phyloP scores from a whole-genome alignment of 2,797 vertebrate genomes.

The Tarsius wallacei region DNA sequence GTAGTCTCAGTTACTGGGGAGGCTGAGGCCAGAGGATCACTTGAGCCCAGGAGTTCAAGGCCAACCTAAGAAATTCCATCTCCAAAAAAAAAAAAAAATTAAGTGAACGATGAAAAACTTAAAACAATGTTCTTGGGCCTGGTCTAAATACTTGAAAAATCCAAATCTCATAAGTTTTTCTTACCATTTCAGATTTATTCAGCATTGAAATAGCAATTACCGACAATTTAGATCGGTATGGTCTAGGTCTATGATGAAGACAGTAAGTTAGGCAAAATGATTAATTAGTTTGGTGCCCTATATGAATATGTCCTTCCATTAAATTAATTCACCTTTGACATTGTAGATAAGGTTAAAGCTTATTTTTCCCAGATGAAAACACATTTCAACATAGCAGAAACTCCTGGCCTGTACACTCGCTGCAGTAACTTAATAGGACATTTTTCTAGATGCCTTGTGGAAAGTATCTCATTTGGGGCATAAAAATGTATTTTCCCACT shows the following conservation, averaged over 20 bases:
- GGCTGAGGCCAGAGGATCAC: too few species aligned
- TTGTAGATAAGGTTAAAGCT: neutral
- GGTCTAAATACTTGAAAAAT: neutral
- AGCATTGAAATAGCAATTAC: neutral
- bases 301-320: neutral
- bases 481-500: too few species aligned
- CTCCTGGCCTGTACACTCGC: neutral
- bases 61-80: neutral
- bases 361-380: neutral
- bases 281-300: neutral
- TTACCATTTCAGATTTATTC: neutral
- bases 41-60: neutral
- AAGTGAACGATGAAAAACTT: slow-evolving; percentile 16
- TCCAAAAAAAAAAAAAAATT: neutral
- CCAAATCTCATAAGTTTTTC: neutral
- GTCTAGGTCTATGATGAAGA: too few species aligned
- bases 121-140: neutral
- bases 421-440: neutral
- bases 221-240: neutral
- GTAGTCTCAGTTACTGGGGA: neutral
- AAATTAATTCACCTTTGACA: neutral
- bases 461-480: neutral
- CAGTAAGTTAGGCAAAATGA: neutral
- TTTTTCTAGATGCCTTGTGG: neutral
- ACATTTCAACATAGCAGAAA: neutral